Evolutionary conservation across 2,888 invertebrate species (phyloP), one percentile per base, ranked within the genome.

Genomic region (Antitype chi): DNA sequence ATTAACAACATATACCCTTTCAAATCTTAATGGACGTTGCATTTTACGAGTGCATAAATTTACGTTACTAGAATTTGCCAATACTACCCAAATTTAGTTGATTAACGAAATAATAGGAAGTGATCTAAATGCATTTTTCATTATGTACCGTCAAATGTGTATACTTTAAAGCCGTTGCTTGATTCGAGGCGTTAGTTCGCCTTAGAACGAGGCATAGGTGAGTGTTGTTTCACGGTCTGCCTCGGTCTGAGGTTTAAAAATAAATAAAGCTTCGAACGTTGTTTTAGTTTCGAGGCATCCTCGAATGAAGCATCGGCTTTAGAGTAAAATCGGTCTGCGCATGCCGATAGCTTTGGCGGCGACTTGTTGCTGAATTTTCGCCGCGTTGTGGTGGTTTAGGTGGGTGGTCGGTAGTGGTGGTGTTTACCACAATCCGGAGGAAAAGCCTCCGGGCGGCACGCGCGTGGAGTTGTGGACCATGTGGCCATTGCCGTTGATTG

Each of bases 401-500:
- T 85, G 88, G 89, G 81, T 85, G 81, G 74, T 78, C 64, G 79
- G 79, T 70, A 72, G 66, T 25, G 77, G 53, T 80, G 71, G 69
- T 81, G 90, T 92, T 97, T 97, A 98, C 98, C 98, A 98, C 85
- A 98, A 97, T 86, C 97, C 97, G 86, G 97, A 97, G 85, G 98
- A 97, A 93, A 95, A 97, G 70, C 98, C 98, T 89, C 98, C 98
- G 71, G 98, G 98, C 70, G 98, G 98, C 85, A 98, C 97, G 93
- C 97, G 97, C 91, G 94, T 95, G 90, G 97, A 97, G 77, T 62
- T 76, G 81, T 93, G 91, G 87, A 94, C 94, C 85, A 94, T 91
- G 84, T 93, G 94, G 91, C 93, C 96, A 91, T 92, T 93, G 84
- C 96, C 96, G 90, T 94, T 94, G 81, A 95, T 92, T 85, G 95